Conservation (phyloP, 1,140 invertebrate genomes). For the Bombus cullumanus region DNA sequence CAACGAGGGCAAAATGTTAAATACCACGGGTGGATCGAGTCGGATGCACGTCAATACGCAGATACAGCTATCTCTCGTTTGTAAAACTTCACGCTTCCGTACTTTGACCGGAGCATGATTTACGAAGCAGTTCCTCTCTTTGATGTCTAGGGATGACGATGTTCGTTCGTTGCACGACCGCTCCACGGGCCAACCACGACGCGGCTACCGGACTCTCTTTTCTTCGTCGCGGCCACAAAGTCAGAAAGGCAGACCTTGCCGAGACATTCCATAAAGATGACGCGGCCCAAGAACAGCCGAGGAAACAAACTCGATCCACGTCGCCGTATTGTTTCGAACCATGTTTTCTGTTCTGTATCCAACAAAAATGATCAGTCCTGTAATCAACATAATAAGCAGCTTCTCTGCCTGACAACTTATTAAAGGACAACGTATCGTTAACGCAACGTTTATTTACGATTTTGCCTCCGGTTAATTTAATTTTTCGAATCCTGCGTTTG, state of each 20-base stretch:
- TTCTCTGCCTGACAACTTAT: no score
- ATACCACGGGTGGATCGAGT: neutral
- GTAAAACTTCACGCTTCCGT: slow-evolving; percentile 46
- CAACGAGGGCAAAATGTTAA: neutral
- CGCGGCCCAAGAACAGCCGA: slow-evolving; percentile 42
- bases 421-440: neutral
- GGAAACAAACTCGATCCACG: slow-evolving; percentile 35
- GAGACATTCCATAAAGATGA: slow-evolving; percentile 73
- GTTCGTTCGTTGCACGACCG: neutral
- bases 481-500: neutral
- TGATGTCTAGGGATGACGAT: slow-evolving; percentile 18
- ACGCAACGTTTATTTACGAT: neutral
- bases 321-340: slow-evolving; percentile 10
- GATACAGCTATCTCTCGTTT: slow-evolving; percentile 37
- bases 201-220: neutral
- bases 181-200: neutral
- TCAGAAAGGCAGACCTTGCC: slow-evolving; percentile 70
- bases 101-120: slow-evolving; percentile 43
- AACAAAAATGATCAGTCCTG: neutral
- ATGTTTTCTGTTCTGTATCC: neutral
- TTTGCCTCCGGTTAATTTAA: neutral
- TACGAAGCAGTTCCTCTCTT: slow-evolving; percentile 20
- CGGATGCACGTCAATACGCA: slow-evolving; percentile 1
- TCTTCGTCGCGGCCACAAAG: slow-evolving; percentile 20
- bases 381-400: neutral